A percentile compares a stretch with the other conserved stretches of the same genome.
These are phyloP conservation scores for Lonchura striata DNA, from an alignment of 2,113 vertebrate species.

Conservation along the genomic window DNA sequence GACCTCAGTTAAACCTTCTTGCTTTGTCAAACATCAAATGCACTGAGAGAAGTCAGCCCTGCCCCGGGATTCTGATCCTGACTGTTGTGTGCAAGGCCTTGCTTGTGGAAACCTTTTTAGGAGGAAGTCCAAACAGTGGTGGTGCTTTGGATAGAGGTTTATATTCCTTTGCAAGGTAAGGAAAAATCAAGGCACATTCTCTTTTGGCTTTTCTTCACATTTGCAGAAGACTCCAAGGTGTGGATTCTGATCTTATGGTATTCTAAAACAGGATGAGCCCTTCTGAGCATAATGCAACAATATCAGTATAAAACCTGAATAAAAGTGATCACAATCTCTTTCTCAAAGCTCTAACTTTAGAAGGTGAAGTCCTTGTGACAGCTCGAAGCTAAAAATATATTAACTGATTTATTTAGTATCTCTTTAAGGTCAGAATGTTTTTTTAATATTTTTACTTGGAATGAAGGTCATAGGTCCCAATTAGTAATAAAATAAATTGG, in stretches of 20 bases:
- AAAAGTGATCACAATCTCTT: not conserved
- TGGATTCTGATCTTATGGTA: not conserved
- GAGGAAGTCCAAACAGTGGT: not conserved
- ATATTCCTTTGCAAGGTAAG: not conserved
- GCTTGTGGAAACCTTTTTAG: not conserved
- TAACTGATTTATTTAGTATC: not conserved
- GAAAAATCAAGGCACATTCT: not conserved
- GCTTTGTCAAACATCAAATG: not conserved
- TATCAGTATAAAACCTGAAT: not conserved
- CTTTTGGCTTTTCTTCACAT: not conserved
- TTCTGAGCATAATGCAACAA: not conserved
- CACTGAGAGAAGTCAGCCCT: not conserved
- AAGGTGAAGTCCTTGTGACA: not conserved
- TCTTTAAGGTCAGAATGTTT: not conserved
- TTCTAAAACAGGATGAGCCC: not conserved
- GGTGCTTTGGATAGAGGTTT: not conserved
- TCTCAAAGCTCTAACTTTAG: not conserved
- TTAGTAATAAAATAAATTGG: not conserved
- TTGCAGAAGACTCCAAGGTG: not conserved
- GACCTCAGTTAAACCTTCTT: conserved; percentile 22
- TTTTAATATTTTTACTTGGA: not conserved
- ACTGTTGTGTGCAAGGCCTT: not conserved
- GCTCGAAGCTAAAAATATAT: not conserved
- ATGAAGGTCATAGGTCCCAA: not conserved
- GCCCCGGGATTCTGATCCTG: not conserved